These are phyloP conservation scores for Lepidotrigona ventralis DNA, from an alignment of 1,140 invertebrate genomes.

Conservation along the genomic window DNA sequence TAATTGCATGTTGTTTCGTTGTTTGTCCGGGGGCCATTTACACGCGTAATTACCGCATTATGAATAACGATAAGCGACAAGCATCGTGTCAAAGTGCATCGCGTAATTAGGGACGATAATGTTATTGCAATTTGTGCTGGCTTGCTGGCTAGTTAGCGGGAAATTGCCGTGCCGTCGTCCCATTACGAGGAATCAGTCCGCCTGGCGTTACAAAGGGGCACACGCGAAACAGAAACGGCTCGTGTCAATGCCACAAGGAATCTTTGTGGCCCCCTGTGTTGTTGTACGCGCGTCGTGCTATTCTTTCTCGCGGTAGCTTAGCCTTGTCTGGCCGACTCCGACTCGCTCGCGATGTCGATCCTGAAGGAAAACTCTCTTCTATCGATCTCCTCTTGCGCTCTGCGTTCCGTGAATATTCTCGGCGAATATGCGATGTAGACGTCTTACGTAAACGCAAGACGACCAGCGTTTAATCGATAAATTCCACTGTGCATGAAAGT, in stretches of 20 bases:
- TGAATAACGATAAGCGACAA: not conserved
- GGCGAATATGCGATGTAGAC: not conserved
- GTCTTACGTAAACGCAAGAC: not conserved
- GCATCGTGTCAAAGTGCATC: constrained; percentile 27
- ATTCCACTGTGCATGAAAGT: not conserved
- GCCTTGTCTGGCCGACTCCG: too few species aligned
- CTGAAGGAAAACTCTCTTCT: not conserved
- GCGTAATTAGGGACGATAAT: constrained; percentile 56
- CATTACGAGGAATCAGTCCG: constrained; percentile 38
- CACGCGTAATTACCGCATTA: not conserved
- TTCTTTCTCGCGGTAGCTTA: not conserved
- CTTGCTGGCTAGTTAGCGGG: constrained; percentile 43
- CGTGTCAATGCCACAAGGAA: not conserved
- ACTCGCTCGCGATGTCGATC: not conserved
- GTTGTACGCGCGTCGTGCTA: too few species aligned
- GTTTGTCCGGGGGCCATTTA: constrained; percentile 7
- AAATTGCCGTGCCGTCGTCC: constrained; percentile 48
- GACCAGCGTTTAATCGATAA: not conserved
- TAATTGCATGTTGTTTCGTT: not conserved
- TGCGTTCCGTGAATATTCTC: not conserved
- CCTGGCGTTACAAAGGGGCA: constrained; percentile 23
- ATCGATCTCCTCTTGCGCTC: not conserved
- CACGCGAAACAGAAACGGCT: constrained; percentile 1
- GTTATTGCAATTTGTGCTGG: constrained; percentile 34
- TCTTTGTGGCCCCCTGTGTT: not conserved